Base-by-base conservation (phyloP, 2,888 invertebrate species). In the Drosophila rellima region DNA sequence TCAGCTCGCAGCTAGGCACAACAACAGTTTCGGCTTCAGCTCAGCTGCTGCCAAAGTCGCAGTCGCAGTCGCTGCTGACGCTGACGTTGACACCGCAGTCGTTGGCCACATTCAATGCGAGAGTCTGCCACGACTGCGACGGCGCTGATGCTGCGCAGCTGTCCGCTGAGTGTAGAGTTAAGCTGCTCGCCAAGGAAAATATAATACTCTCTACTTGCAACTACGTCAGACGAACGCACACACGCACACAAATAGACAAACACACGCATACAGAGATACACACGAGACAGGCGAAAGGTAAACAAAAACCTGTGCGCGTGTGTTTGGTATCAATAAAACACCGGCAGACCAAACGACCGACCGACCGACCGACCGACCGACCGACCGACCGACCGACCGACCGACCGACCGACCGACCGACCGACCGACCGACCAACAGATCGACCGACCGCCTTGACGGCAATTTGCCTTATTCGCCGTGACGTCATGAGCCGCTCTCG, bases 271-370 rank as follows among this genome's bases (percentile, higher is more conserved):
- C 37, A 23, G 39, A 48, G 39, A 40, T 63, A 65, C 67, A 62
- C 62, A 52, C 63, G 70, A 74, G 60, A 63, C 62, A 66, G 60
- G 70, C 78, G 78, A 83, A 86, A 82, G 84, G 81, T 79, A 90
- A 89, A 88, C 80, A 86, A 86, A 81, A 79, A 83, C 83, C 86
- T 79, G 78, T 81, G 82, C 80, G 89, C 85, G 82, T 82, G 89
- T 80, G 55, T 65, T 80, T 79, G 31, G 50, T 75, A 81, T 82
- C 82, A 84, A 90, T 88, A 88, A 88, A 88, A 88, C 70, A 86
- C 90, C 86, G 86, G 85, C 66, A 66, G 59, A 60, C 61, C 29
- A 33, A 44, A 17, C 37, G 15, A 33, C 23, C 51, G 3, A 18
- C 23, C 37, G 39, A 70, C 54, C 62, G 51, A 23, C 15, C 47